Conservation (phyloP, 2,797 vertebrate genomes). For the Characodon lateralis region DNA sequence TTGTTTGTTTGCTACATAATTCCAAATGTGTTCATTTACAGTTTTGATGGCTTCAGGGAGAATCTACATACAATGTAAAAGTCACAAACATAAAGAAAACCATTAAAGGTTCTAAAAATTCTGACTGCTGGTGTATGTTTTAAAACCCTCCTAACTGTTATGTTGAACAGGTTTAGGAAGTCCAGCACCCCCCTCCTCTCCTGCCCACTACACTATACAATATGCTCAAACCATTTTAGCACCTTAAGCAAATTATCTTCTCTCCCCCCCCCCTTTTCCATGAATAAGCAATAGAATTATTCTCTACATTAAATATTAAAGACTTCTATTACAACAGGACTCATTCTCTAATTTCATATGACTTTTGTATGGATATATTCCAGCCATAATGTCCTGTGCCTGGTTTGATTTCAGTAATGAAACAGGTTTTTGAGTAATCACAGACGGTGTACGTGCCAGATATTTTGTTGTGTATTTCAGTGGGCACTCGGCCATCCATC, state of each 20-base stretch:
- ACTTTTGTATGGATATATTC: slow-evolving; percentile 32
- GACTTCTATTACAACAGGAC: slow-evolving; percentile 51
- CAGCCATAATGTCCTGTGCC: slow-evolving; percentile 56
- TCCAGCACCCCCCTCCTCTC: not conserved
- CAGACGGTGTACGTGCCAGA: slow-evolving; percentile 27
- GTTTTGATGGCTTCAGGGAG: too few relatives aligned
- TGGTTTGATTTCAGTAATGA: slow-evolving; percentile 45
- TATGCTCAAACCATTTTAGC: slow-evolving; percentile 21
- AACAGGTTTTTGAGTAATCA: slow-evolving; percentile 58
- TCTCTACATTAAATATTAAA: slow-evolving; percentile 53
- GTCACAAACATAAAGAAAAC: too few relatives aligned
- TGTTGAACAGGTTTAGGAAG: too few relatives aligned
- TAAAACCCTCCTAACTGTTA: too few relatives aligned
- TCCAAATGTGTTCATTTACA: too few relatives aligned
- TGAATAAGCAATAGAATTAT: slow-evolving; percentile 43
- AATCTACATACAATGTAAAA: too few relatives aligned
- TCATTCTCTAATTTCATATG: slow-evolving; percentile 51
- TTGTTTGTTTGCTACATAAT: too few relatives aligned
- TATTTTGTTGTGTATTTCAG: slow-evolving; percentile 34
- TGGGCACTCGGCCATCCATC: slow-evolving; percentile 14
- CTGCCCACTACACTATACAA: not conserved
- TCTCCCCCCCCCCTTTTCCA: slow-evolving; percentile 41
- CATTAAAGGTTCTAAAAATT: too few relatives aligned
- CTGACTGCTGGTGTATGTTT: too few relatives aligned
- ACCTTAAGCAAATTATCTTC: slow-evolving; percentile 35